Conservation (phyloP, 2,888 invertebrate species). For the Yponomeuta evonymella region DNA sequence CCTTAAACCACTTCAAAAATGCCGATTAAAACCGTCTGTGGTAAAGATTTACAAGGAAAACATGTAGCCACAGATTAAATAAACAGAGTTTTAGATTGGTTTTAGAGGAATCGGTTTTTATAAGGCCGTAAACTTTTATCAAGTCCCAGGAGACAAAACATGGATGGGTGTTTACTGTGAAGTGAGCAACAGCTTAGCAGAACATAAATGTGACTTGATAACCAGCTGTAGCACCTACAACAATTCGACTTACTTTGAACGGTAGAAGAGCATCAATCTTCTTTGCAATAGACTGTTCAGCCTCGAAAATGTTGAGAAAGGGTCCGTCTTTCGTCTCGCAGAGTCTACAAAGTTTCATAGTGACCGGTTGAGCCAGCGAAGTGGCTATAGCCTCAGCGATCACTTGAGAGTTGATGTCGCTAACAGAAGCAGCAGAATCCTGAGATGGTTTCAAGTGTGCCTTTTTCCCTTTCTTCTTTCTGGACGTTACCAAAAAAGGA, state of each 20-base stretch:
- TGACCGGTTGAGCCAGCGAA: conserved; percentile 36
- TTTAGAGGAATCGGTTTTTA: too few species aligned
- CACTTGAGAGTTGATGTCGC: conserved; percentile 13
- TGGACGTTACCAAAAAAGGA: neutral
- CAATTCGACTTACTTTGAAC: conserved; percentile 49
- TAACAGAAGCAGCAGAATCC: neutral
- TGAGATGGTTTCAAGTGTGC: conserved; percentile 18
- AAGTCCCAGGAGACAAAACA: too few species aligned
- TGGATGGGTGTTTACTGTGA: too few species aligned
- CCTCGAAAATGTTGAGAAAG: conserved; percentile 65
- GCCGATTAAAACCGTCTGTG: too few species aligned
- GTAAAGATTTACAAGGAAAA: too few species aligned
- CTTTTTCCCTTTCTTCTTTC: conserved; percentile 39
- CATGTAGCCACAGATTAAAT: too few species aligned
- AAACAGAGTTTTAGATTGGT: too few species aligned
- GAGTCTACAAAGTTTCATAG: conserved; percentile 60
- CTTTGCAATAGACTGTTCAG: conserved; percentile 56
- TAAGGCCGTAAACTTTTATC: too few species aligned
- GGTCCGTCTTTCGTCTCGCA: conserved; percentile 69
- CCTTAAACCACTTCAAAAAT: too few species aligned
- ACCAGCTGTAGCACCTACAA: too few species aligned
- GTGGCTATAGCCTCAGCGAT: conserved; percentile 32
- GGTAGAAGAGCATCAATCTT: conserved; percentile 66
- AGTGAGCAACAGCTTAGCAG: too few species aligned
- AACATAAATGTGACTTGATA: too few species aligned